Percentiles rank a stretch among this genome's conserved stretches.
Evolutionary conservation across 2,888 invertebrate species (phyloP).

Genomic region (Zeuzera pyrina): DNA sequence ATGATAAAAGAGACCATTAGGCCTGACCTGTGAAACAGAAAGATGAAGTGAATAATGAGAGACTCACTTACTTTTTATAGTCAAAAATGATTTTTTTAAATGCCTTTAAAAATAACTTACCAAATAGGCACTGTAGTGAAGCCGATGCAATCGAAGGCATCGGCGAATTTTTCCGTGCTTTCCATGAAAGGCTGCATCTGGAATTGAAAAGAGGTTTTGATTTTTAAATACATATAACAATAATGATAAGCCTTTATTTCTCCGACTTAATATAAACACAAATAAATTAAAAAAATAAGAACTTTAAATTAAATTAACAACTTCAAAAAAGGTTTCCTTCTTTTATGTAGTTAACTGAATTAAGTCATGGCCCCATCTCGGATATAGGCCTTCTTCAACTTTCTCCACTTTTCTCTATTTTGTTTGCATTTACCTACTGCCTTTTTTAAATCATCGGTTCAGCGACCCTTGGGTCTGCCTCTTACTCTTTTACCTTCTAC

Average conservation of each 20-base stretch:
- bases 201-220: constrained; percentile 17
- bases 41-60: background rate
- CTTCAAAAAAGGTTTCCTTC: no score
- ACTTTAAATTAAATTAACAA: no score
- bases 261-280: no score
- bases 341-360: no score
- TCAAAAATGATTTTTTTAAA: background rate
- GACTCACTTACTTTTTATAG: background rate
- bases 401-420: no score
- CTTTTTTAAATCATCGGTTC: no score
- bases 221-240: constrained; percentile 1
- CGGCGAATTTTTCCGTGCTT: constrained; percentile 74
- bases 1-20: constrained; percentile 86
- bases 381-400: no score
- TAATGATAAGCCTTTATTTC: constrained; percentile 1
- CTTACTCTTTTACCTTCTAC: no score
- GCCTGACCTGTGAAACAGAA: constrained; percentile 76
- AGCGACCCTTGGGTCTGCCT: no score
- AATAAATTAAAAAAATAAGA: no score
- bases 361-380: no score
- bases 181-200: constrained; percentile 72
- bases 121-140: constrained; percentile 94
- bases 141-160: constrained; percentile 90
- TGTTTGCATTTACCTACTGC: no score
- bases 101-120: constrained; percentile 36